Conservation (phyloP, 2,888 invertebrate genomes). For the Drosophila tripunctata region DNA sequence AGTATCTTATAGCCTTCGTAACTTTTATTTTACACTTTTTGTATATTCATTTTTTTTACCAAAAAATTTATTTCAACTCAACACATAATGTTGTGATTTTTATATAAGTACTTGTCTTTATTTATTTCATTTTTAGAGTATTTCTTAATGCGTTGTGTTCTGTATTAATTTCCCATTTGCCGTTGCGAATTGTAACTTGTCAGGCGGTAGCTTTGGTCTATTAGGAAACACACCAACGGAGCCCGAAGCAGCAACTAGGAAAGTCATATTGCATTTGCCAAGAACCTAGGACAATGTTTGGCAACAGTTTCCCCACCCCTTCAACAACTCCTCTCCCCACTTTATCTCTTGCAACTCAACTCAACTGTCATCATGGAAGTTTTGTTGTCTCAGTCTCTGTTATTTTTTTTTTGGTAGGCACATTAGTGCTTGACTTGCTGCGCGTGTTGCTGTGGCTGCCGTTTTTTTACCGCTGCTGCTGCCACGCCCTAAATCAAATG, state of each 20-base stretch:
- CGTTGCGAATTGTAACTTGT: conserved; percentile 58
- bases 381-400: conserved; percentile 13
- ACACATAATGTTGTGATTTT: too few relatives aligned
- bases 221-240: conserved; percentile 61
- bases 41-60: too few relatives aligned
- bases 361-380: conserved; percentile 14
- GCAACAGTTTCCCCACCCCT: neutral
- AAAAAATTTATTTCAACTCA: too few relatives aligned
- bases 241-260: conserved; percentile 46
- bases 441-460: conserved; percentile 66
- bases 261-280: conserved; percentile 72
- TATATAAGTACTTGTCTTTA: too few relatives aligned
- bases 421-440: conserved; percentile 59
- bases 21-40: too few relatives aligned
- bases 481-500: conserved; percentile 61
- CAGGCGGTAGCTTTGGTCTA: conserved; percentile 73
- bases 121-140: neutral
- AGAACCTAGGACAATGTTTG: conserved; percentile 50
- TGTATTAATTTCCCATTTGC: neutral
- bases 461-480: conserved; percentile 33
- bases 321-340: neutral
- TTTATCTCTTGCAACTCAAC: neutral
- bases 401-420: too few relatives aligned
- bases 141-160: neutral
- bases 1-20: too few relatives aligned